These are phyloP conservation scores for Acipenser oxyrinchus DNA, from an alignment of 2,797 vertebrate genomes.

Conservation along the genomic window DNA sequence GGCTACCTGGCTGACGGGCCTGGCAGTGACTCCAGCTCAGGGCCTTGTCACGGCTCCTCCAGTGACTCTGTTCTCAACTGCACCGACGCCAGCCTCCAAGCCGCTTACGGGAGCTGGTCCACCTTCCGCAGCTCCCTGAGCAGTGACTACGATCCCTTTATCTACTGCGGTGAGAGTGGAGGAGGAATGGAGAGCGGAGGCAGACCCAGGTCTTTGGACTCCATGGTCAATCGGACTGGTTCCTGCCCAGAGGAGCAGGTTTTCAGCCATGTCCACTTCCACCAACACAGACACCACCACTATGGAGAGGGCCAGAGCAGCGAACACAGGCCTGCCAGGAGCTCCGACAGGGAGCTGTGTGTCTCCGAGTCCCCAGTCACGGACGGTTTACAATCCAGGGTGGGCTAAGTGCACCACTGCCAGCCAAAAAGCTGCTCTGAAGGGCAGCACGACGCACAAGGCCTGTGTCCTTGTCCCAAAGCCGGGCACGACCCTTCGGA, in stretches of 20 bases:
- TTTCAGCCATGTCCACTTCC: constrained; percentile 86
- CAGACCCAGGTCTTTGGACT: constrained; percentile 77
- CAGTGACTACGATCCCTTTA: constrained; percentile 87
- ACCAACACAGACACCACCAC: constrained; percentile 89
- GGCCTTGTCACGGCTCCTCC: constrained; percentile 90
- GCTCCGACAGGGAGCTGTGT: constrained; percentile 59
- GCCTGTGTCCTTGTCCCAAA: constrained; percentile 54
- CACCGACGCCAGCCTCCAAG: constrained; percentile 86
- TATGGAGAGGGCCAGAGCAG: constrained; percentile 55
- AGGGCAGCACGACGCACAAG: constrained; percentile 29
- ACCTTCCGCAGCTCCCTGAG: constrained; percentile 94
- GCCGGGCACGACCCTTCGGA: constrained; percentile 42
- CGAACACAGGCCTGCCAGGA: constrained; percentile 46
- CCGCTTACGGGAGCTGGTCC: constrained; percentile 91
- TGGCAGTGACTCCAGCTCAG: constrained; percentile 91
- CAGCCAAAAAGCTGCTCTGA: constrained; percentile 30
- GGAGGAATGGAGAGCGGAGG: constrained; percentile 42
- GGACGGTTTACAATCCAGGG: constrained; percentile 13
- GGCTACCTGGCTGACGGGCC: constrained; percentile 91
- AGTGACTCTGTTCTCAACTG: constrained; percentile 94
- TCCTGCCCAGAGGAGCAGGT: constrained; percentile 53
- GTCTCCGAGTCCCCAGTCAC: constrained; percentile 21
- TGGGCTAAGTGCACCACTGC: constrained; percentile 46
- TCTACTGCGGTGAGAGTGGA: constrained; percentile 64
- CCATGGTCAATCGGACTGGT: constrained; percentile 52